A percentile compares a stretch with the other conserved stretches of the same genome.
Evolutionary conservation across 1,140 invertebrate species (phyloP).

Genomic region (Eumeta japonica): DNA sequence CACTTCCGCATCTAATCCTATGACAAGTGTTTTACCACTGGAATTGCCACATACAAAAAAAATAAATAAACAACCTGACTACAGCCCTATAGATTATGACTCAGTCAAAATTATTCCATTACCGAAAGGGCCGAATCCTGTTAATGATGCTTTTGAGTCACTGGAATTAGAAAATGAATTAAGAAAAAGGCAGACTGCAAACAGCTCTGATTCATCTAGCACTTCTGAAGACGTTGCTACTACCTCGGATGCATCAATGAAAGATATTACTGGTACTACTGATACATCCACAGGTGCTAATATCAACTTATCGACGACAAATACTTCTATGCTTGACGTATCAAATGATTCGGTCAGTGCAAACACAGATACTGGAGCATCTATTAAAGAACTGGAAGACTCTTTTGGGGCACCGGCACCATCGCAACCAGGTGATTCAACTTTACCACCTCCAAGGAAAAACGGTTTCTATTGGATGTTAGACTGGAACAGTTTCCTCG

Average conservation of each 20-base stretch:
- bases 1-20: slow-evolving; percentile 33
- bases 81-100: slow-evolving; percentile 44
- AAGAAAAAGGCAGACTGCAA: slow-evolving; percentile 45
- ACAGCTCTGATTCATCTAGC: slow-evolving; percentile 22
- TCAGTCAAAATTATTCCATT: slow-evolving; percentile 47
- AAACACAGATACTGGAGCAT: slow-evolving; percentile 40
- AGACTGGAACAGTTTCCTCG: slow-evolving; percentile 82
- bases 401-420: slow-evolving; percentile 70
- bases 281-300: slow-evolving; percentile 27
- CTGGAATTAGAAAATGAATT: slow-evolving; percentile 37
- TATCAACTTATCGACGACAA: too few species aligned
- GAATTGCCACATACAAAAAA: slow-evolving; percentile 35
- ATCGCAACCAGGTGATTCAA: slow-evolving; percentile 57
- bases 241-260: slow-evolving; percentile 19
- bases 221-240: slow-evolving; percentile 7
- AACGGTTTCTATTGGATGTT: slow-evolving; percentile 80
- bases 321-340: too few species aligned
- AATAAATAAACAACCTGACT: slow-evolving; percentile 29
- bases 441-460: slow-evolving; percentile 62
- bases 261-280: slow-evolving; percentile 10
- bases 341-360: slow-evolving; percentile 21
- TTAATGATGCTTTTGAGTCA: slow-evolving; percentile 30
- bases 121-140: slow-evolving; percentile 30
- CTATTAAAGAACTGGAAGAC: slow-evolving; percentile 68
- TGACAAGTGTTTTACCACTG: slow-evolving; percentile 30